Conservation (phyloP, 2,113 vertebrate species). For the Hippocampus barbouri region DNA sequence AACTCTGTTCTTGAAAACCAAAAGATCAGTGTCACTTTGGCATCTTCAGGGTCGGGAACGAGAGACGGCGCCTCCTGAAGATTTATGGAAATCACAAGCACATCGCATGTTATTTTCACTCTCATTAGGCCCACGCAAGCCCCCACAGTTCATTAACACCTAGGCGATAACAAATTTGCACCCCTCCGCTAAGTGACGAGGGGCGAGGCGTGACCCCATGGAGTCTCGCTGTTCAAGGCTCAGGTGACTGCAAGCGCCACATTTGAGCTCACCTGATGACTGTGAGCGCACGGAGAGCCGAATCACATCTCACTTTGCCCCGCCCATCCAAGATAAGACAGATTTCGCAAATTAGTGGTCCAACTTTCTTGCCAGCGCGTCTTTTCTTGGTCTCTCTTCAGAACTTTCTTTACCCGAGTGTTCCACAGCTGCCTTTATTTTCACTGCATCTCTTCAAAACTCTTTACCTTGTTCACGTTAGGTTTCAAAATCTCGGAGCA, state of each 20-base stretch:
- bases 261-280: conserved; percentile 48
- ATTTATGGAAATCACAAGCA: conserved; percentile 22
- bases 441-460: background rate
- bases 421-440: background rate
- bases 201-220: conserved; percentile 22
- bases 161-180: conserved; percentile 69
- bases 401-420: background rate
- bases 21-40: conserved; percentile 42
- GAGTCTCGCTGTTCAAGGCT: conserved; percentile 23
- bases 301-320: conserved; percentile 34
- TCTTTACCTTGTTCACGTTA: background rate
- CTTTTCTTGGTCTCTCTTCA: background rate
- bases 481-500: background rate
- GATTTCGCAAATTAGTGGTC: background rate
- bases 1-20: conserved; percentile 54
- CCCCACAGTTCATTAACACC: conserved; percentile 71
- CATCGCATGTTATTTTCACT: conserved; percentile 42
- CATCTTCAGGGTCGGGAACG: conserved; percentile 20
- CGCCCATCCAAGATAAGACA: background rate
- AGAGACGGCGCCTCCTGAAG: conserved; percentile 18
- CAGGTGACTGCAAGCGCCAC: conserved; percentile 29
- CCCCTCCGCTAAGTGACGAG: conserved; percentile 57
- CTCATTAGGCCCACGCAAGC: conserved; percentile 56
- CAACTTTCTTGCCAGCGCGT: background rate
- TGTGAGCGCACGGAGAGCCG: conserved; percentile 20